A percentile compares a stretch with the other conserved stretches of the same genome.
Conservation (phyloP, 2,113 vertebrate genomes). For the Antechinus flavipes region DNA sequence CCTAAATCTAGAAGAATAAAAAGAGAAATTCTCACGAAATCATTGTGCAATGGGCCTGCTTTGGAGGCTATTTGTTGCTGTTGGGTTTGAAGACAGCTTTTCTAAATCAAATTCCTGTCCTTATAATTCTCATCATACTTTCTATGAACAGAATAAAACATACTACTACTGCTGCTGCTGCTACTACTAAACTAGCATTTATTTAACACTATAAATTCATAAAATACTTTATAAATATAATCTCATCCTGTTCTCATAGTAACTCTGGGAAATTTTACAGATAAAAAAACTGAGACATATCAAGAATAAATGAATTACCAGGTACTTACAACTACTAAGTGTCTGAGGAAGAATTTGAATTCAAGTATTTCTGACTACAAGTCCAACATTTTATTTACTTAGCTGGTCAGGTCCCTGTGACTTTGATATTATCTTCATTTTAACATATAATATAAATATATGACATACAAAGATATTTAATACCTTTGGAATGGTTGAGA, state of each 20-base stretch:
- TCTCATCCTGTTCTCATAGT: background rate
- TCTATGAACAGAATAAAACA: background rate
- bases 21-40: conserved; percentile 25
- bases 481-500: background rate
- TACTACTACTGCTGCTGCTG: too few relatives aligned
- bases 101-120: background rate
- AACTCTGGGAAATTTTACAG: background rate
- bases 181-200: background rate
- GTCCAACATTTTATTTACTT: background rate
- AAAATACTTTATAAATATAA: background rate
- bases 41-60: background rate
- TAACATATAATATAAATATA: background rate
- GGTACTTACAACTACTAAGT: background rate
- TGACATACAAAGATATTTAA: too few relatives aligned
- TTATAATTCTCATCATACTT: background rate
- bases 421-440: background rate
- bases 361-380: background rate
- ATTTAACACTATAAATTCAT: background rate
- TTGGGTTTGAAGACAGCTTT: conserved; percentile 29
- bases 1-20: background rate
- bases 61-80: conserved; percentile 26
- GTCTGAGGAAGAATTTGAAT: background rate
- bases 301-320: background rate
- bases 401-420: background rate
- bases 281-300: background rate